Base-by-base conservation (phyloP, 2,113 vertebrate genomes). In the Thamnaconus septentrionalis region DNA sequence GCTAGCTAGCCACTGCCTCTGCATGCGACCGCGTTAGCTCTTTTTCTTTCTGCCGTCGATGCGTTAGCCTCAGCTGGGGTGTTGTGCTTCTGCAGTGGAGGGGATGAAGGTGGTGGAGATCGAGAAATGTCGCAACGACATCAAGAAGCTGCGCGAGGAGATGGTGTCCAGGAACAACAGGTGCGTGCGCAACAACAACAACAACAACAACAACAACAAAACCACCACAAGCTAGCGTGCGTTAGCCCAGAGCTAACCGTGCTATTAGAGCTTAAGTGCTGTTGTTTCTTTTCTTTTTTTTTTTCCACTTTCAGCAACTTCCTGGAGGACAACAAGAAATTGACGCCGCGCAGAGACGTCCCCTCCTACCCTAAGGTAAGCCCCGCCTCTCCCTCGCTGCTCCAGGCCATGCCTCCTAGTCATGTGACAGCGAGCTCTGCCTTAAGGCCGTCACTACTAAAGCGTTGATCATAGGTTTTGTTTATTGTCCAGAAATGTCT, bases 91-190 rank as follows among this genome's bases (percentile, higher is more conserved):
- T 90, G 56, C 91, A 98, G 96, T 96, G 92, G 96, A 98, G 88
- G 94, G 94, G 56, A 88, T 98, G 79, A 98, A 96, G 88, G 93
- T 95, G 76, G 94, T 95, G 90, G 96, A 98, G 90, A 96, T 97
- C 1, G 95, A 97, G 89, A 98, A 98, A 91, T 98, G 96, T 91
- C 92, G 93, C 82, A 95, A 90, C 4, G 95, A 97, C 87, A 96
- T 98, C 79, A 95, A 93, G 79, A 95, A 96, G 87, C 94, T 98
- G 83, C 84, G 92, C 41, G 95, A 96, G 74, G 95, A 97, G 83
- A 94, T 98, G 91, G 92, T 88, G 11, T 93, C 93, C 42, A 91
- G 94, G 47, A 94, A 79, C 89, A 94, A 78, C 91, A 95, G 95
- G 96, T 96, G 64, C 87, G 8, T 10, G 4, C 48, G 18, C 18